phyloP scores from a whole-genome alignment of 2,797 vertebrate genomes.

The Astyanax mexicanus region DNA sequence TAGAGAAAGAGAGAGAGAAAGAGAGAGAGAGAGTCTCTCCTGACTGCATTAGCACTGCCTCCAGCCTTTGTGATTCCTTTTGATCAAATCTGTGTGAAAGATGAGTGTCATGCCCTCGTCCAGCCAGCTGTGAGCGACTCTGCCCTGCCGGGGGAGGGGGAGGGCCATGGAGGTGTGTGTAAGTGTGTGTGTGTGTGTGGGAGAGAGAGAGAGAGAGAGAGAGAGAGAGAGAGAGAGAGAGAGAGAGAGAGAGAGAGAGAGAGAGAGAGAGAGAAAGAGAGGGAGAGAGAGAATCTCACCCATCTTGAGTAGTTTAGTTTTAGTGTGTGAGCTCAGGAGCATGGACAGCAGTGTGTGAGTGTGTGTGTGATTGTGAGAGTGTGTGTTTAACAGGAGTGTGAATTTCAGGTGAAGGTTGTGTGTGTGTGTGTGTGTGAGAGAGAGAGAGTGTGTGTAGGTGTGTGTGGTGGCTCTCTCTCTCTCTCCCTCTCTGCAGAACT shows the following conservation, averaged over 20 bases:
- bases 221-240: slow-evolving; percentile 69
- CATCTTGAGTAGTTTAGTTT: slow-evolving; percentile 87
- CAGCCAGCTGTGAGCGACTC: slow-evolving; percentile 90
- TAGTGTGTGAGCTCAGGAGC: slow-evolving; percentile 76
- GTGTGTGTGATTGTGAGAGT: slow-evolving; percentile 47
- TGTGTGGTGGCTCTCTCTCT: slow-evolving; percentile 81
- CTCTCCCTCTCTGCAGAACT: slow-evolving; percentile 82
- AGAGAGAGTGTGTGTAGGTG: slow-evolving; percentile 51
- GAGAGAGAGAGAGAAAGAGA: slow-evolving; percentile 74
- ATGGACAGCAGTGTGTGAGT: slow-evolving; percentile 56
- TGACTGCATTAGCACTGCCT: slow-evolving; percentile 87
- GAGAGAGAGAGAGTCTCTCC: slow-evolving; percentile 72
- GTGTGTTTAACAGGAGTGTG: slow-evolving; percentile 45
- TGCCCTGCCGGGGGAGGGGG: slow-evolving; percentile 80
- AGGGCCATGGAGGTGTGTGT: slow-evolving; percentile 37
- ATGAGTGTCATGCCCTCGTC: slow-evolving; percentile 91
- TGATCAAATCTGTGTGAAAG: slow-evolving; percentile 96
- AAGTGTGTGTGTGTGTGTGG: slow-evolving; percentile 62
- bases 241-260: slow-evolving; percentile 72
- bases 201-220: slow-evolving; percentile 6
- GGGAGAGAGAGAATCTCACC: slow-evolving; percentile 87
- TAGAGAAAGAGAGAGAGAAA: slow-evolving; percentile 30
- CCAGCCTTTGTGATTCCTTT: slow-evolving; percentile 90
- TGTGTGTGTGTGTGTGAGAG: slow-evolving; percentile 45
- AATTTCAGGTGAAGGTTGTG: slow-evolving; percentile 45